Conservation (phyloP, 2,888 invertebrate species). For the Lasius platythorax region DNA sequence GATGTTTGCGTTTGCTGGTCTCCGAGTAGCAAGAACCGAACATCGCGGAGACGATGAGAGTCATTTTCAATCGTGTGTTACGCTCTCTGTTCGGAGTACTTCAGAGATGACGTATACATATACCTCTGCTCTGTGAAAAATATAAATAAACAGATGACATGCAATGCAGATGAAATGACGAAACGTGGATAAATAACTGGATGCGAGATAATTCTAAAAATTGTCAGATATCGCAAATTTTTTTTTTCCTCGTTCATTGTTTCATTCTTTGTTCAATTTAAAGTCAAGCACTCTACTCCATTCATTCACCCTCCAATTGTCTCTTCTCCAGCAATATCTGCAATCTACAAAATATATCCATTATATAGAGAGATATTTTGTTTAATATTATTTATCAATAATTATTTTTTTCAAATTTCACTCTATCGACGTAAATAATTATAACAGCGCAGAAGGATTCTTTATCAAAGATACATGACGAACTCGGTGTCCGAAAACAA, state of each 20-base stretch:
- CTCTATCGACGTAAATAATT: neutral
- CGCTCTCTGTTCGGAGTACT: neutral
- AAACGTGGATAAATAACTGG: neutral
- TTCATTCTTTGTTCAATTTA: neutral
- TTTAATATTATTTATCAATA: neutral
- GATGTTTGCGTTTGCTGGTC: slow-evolving; percentile 10
- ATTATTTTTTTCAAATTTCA: neutral
- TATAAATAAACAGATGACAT: neutral
- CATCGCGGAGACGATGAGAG: neutral
- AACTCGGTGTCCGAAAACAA: neutral
- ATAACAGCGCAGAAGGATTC: neutral
- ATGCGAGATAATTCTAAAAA: neutral
- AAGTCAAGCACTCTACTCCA: neutral
- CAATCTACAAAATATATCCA: neutral
- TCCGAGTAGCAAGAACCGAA: slow-evolving; percentile 15
- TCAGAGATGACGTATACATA: neutral
- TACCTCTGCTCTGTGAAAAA: neutral
- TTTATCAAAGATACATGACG: neutral
- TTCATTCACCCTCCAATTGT: neutral
- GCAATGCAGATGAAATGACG: neutral
- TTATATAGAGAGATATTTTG: neutral
- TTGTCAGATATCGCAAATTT: neutral
- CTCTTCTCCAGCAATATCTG: neutral
- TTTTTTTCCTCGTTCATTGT: neutral
- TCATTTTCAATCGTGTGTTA: slow-evolving; percentile 1